Conservation (phyloP, 2,797 vertebrate species). For the Xerus rutilus region DNA sequence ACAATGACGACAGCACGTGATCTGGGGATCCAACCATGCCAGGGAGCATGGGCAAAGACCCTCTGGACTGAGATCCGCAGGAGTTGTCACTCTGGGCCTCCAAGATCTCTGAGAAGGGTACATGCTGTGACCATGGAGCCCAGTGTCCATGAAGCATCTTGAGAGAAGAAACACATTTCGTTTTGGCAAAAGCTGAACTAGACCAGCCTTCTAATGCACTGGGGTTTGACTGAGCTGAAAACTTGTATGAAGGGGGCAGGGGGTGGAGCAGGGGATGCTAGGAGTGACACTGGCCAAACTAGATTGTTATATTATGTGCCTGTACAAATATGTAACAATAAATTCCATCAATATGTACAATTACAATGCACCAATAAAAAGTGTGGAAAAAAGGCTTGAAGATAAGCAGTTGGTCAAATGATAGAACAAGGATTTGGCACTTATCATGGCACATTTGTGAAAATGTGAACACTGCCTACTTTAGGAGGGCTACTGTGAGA, state of each 20-base stretch:
- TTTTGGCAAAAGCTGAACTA: not conserved
- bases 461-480: not conserved
- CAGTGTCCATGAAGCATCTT: not conserved
- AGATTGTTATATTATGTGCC: too few relatives aligned
- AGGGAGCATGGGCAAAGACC: not conserved
- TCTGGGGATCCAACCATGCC: not conserved
- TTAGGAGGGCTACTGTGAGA: not conserved
- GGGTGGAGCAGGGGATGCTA: too few relatives aligned
- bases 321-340: too few relatives aligned
- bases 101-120: not conserved
- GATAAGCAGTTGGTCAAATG: not conserved
- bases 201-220: not conserved
- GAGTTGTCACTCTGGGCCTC: not conserved
- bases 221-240: not conserved
- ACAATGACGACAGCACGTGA: rapidly evolving
- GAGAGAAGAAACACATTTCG: not conserved
- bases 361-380: too few relatives aligned
- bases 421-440: not conserved
- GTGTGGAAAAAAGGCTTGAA: not conserved
- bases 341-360: too few relatives aligned
- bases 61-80: not conserved
- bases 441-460: not conserved
- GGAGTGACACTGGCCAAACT: too few relatives aligned
- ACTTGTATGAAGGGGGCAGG: not conserved
- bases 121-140: not conserved